Base-by-base conservation (phyloP, 2,797 vertebrate species). In the Pangasius krempfi region DNA sequence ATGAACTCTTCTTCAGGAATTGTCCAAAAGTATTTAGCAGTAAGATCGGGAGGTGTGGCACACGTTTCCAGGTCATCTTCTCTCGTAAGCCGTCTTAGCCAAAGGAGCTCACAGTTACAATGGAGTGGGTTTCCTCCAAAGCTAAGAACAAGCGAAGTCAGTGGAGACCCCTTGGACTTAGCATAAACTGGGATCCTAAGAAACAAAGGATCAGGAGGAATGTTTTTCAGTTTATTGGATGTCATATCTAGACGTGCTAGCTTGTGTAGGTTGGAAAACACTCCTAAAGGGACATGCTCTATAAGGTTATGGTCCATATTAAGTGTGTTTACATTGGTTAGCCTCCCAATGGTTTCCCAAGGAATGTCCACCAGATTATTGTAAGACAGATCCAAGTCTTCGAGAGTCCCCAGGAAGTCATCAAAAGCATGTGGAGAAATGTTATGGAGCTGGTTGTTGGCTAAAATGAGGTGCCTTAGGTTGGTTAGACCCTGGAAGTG, bases 41-140 rank as follows among this genome's bases (percentile, higher is more conserved):
- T 96, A 37, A 98, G 95, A 83, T 97, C 97, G 0, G 90, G 91
- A 0, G 97, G 97, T 0, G 97, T 98, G 1, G 97, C 97, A 1
- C 97, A 98, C 25, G 97, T 98, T 93, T 98, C 97, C 33, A 98
- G 93, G 93, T 98, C 97, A 0, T 98, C 97, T 90, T 98, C 97
- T 4, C 97, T 87, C 0, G 97, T 97, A 84, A 98, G 95, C 12
- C 97, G 88, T 66, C 97, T 94, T 0, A 98, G 95, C 97, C 97
- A 98, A 50, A 98, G 94, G 91, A 98, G 94, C 94, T 98, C 97
- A 25, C 97, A 98, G 95, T 98, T 98, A 90, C 97, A 98, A 91
- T 98, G 97, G 27, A 98, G 93, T 0, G 97, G 97, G 92, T 98
- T 98, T 22, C 97, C 97, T 0, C 97, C 97, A 0, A 98, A 97